Percentiles rank a stretch among this genome's conserved stretches.
Conservation (phyloP, 2,797 vertebrate genomes). For the Rhynchonycteris naso region DNA sequence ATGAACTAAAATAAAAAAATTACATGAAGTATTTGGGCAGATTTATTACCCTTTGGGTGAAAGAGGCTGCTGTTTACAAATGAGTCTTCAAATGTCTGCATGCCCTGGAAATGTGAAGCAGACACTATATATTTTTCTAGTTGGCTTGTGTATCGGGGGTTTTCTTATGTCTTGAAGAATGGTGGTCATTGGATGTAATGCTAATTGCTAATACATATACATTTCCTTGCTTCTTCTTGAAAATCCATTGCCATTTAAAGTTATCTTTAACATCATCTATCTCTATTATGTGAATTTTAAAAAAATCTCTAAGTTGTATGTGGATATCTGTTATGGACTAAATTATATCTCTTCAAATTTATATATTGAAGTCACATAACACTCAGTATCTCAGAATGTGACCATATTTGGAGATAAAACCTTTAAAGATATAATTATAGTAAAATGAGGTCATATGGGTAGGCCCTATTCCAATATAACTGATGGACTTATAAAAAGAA, state of each 20-base stretch:
- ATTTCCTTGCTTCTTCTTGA: neutral
- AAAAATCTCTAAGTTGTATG: neutral
- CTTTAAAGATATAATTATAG: neutral
- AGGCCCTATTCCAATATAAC: neutral
- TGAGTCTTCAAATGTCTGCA: neutral
- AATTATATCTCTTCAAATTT: neutral
- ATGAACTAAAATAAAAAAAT: neutral
- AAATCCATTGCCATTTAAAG: neutral
- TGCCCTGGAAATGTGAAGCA: neutral
- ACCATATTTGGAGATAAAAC: neutral
- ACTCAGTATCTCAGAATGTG: neutral
- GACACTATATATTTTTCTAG: neutral
- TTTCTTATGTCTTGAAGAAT: neutral
- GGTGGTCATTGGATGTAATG: neutral
- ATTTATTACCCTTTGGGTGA: neutral
- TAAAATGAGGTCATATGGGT: neutral
- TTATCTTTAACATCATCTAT: neutral
- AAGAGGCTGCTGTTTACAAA: neutral
- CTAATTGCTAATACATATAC: neutral
- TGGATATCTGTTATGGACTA: neutral
- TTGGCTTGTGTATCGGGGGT: rapidly evolving
- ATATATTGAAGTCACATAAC: neutral
- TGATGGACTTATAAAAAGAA: neutral
- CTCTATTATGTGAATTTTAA: neutral
- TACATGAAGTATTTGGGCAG: neutral